Conservation (phyloP, 2,113 vertebrate species). For the Parus major region DNA sequence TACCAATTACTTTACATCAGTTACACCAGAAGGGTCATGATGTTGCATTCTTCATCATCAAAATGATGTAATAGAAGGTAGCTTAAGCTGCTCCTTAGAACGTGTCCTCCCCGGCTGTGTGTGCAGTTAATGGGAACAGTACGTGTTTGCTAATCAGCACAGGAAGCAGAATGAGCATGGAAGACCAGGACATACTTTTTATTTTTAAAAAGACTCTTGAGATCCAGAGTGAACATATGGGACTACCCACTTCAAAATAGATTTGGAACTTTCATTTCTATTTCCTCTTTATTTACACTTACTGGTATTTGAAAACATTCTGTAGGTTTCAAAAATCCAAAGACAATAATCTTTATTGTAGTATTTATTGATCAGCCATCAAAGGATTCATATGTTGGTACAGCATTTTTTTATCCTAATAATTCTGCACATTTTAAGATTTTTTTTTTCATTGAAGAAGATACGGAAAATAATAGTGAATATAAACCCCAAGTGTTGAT, state of each 20-base stretch:
- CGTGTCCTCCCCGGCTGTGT: fast-evolving
- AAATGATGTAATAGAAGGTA: not conserved
- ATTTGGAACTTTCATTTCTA: not conserved
- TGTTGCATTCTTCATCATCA: not conserved
- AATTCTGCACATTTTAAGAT: not conserved
- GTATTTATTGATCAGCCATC: not conserved
- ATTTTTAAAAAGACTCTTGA: conserved; percentile 32
- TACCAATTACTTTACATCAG: not conserved
- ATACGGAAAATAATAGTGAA: not conserved
- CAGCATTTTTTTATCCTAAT: not conserved
- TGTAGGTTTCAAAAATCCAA: not conserved
- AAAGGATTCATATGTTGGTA: not conserved
- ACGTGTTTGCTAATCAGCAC: not conserved
- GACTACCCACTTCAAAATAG: not conserved
- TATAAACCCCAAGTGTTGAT: not conserved
- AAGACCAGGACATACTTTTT: conserved; percentile 42
- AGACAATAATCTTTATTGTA: not conserved
- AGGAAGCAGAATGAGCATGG: not conserved
- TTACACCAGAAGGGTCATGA: not conserved
- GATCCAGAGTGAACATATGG: conserved; percentile 15
- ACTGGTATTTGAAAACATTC: not conserved
- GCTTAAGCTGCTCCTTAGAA: not conserved
- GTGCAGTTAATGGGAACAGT: not conserved
- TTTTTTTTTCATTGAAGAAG: not conserved
- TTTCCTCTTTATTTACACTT: not conserved